A percentile compares a stretch with the other conserved stretches of the same genome.
These are phyloP conservation scores for Chelonia mydas DNA, from an alignment of 2,797 vertebrate species.

Conservation along the genomic window DNA sequence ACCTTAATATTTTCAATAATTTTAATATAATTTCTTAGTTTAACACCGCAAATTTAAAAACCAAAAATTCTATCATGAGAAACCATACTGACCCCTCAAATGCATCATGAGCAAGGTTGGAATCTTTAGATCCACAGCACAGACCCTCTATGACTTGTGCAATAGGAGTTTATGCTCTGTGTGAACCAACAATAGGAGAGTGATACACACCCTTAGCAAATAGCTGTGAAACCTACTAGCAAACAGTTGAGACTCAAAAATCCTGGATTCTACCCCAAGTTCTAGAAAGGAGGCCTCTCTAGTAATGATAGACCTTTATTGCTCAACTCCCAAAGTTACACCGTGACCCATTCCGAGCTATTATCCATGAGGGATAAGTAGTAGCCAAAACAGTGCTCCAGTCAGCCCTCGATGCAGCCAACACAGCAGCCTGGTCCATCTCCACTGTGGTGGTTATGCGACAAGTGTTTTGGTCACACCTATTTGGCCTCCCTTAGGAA, in stretches of 20 bases:
- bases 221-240: fast-evolving
- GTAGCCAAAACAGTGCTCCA: too few relatives aligned
- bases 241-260: background rate
- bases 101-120: background rate
- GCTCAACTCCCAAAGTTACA: too few relatives aligned
- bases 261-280: background rate
- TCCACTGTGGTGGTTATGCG: too few relatives aligned
- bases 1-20: background rate
- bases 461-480: too few relatives aligned
- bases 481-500: too few relatives aligned
- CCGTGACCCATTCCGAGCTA: too few relatives aligned
- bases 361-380: too few relatives aligned
- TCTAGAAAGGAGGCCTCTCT: background rate
- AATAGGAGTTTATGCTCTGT: fast-evolving
- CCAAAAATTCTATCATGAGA: background rate
- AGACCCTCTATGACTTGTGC: background rate
- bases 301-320: background rate
- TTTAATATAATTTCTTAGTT: background rate
- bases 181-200: background rate
- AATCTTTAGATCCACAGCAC: background rate
- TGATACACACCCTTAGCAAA: fast-evolving
- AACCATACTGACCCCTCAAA: background rate
- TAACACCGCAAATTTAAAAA: background rate
- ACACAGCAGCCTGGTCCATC: too few relatives aligned
- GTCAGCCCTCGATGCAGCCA: too few relatives aligned